A percentile compares a stretch with the other conserved stretches of the same genome.
These are phyloP conservation scores for Nothocercus nigrocapillus DNA, from an alignment of 2,113 vertebrate species.

Conservation along the genomic window DNA sequence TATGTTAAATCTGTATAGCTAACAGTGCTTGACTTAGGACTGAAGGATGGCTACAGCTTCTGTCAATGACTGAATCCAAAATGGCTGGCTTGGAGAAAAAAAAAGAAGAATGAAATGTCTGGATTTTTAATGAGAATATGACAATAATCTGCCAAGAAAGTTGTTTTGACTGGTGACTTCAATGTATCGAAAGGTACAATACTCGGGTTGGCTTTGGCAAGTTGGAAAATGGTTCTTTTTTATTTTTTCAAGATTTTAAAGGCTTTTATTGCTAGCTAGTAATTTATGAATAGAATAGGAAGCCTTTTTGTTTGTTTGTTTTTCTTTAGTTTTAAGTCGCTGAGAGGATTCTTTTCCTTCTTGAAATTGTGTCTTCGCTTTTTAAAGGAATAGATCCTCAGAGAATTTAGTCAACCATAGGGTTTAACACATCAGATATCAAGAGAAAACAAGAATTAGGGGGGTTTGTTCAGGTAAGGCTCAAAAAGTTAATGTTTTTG, in stretches of 20 bases:
- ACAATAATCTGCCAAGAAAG: background rate
- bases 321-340: background rate
- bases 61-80: background rate
- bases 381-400: background rate
- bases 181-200: background rate
- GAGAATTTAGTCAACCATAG: background rate
- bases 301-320: background rate
- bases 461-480: fast-evolving
- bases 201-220: background rate
- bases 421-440: background rate
- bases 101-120: background rate
- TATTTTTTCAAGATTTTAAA: background rate
- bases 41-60: background rate
- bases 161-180: background rate
- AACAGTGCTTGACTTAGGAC: background rate
- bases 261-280: background rate
- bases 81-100: background rate
- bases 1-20: conserved; percentile 20
- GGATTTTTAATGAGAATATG: background rate
- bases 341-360: background rate
- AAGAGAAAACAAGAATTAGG: background rate
- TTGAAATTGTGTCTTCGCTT: background rate
- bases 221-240: background rate
- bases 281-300: background rate
- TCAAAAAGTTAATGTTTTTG: background rate